These are phyloP conservation scores for Hafferia zeledoni DNA, from an alignment of 2,797 vertebrate genomes.

Conservation along the genomic window DNA sequence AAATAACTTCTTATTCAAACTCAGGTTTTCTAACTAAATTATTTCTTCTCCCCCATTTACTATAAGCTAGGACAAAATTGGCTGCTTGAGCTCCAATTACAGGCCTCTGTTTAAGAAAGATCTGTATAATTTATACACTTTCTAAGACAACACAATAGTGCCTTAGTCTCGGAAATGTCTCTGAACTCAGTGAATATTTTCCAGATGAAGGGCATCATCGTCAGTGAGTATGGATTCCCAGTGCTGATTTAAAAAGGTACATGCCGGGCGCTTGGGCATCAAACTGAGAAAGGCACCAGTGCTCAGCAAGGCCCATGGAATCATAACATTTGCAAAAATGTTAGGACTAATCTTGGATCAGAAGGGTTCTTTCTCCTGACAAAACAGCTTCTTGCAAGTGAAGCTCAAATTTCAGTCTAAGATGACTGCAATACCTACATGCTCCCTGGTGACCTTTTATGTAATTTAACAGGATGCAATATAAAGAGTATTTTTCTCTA, in stretches of 20 bases:
- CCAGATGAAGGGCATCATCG: neutral
- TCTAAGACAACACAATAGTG: neutral
- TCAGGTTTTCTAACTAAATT: neutral
- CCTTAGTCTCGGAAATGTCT: neutral
- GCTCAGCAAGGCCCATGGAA: neutral
- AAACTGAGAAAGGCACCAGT: neutral
- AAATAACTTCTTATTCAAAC: neutral
- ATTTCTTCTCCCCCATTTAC: neutral
- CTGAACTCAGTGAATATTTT: neutral
- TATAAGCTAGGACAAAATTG: neutral
- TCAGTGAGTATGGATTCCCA: neutral
- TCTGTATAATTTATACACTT: neutral
- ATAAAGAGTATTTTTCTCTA: neutral
- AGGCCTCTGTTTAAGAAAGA: neutral
- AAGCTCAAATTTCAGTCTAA: neutral
- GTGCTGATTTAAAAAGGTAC: neutral
- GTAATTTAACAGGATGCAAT: neutral
- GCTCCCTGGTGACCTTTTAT: neutral
- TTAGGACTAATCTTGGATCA: neutral
- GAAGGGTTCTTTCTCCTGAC: neutral
- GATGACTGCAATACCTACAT: neutral
- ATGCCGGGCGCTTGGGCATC: neutral
- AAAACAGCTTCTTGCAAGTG: neutral
- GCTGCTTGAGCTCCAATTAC: neutral
- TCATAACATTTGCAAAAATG: neutral